phyloP scores from a whole-genome alignment of 2,797 vertebrate species.

The Taenioides sp. region DNA sequence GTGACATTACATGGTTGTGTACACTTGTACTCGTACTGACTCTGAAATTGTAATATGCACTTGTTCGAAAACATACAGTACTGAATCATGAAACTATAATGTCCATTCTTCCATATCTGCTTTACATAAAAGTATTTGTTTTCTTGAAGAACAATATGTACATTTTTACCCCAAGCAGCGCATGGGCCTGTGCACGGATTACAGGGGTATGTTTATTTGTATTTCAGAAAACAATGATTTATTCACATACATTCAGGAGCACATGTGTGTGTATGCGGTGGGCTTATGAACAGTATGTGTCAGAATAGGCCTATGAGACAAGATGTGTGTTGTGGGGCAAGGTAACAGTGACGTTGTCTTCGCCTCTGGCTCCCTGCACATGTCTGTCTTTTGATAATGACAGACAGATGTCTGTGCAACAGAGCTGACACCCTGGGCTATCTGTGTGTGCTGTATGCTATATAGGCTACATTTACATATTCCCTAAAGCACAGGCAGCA shows the following conservation, averaged over 20 bases:
- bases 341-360: constrained; percentile 59
- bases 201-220: not conserved
- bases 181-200: not conserved
- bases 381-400: constrained; percentile 55
- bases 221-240: constrained; percentile 1
- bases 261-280: not conserved
- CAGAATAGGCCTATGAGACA: constrained; percentile 1
- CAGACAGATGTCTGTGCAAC: constrained; percentile 62
- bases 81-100: constrained; percentile 6
- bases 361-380: constrained; percentile 36
- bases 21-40: constrained; percentile 36
- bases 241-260: not conserved
- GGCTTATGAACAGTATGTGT: constrained; percentile 2
- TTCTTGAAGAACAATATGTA: not conserved
- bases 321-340: constrained; percentile 44
- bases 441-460: constrained; percentile 8
- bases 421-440: constrained; percentile 36
- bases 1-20: constrained; percentile 64
- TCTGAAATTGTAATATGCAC: constrained; percentile 25
- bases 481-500: not conserved
- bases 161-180: not conserved
- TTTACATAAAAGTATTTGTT: constrained; percentile 11
- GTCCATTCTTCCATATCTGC: not conserved
- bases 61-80: constrained; percentile 9
- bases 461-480: constrained; percentile 6